Evolutionary conservation across 1,140 invertebrate genomes (phyloP).

Genomic region (Tribolium castaneum): DNA sequence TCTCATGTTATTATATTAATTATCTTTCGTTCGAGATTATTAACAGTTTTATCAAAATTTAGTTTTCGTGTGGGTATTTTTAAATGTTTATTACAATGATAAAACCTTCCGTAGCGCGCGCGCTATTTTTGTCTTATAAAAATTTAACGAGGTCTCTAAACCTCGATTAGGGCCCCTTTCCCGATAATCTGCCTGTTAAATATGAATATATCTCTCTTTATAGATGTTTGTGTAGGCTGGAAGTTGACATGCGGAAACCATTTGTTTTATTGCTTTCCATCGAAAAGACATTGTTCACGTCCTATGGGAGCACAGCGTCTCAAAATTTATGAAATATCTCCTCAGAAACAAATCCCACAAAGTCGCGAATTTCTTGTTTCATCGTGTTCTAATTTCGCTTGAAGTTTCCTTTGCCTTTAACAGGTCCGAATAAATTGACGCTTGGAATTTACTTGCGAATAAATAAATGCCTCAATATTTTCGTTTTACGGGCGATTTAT

Average conservation of each 20-base stretch:
- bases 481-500: background rate
- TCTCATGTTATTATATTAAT: no score
- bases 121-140: conserved; percentile 16
- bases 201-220: conserved; percentile 24
- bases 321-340: conserved; percentile 4
- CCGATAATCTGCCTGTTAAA: conserved; percentile 2
- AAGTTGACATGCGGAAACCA: background rate
- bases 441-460: conserved; percentile 9
- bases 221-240: background rate
- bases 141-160: conserved; percentile 3
- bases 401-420: conserved; percentile 21
- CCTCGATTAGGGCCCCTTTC: background rate
- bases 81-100: no score
- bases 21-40: no score
- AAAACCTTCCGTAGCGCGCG: no score
- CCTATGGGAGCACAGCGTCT: background rate
- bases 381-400: conserved; percentile 2
- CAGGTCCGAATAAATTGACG: conserved; percentile 25
- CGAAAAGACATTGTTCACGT: conserved; percentile 10
- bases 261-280: conserved; percentile 24
- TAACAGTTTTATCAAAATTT: no score
- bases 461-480: conserved; percentile 22
- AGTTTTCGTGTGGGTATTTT: no score
- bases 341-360: background rate
- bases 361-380: background rate